Evolutionary conservation across 2,888 invertebrate species (phyloP), one percentile per base, ranked within the genome.

Genomic region (Diploptera punctata): DNA sequence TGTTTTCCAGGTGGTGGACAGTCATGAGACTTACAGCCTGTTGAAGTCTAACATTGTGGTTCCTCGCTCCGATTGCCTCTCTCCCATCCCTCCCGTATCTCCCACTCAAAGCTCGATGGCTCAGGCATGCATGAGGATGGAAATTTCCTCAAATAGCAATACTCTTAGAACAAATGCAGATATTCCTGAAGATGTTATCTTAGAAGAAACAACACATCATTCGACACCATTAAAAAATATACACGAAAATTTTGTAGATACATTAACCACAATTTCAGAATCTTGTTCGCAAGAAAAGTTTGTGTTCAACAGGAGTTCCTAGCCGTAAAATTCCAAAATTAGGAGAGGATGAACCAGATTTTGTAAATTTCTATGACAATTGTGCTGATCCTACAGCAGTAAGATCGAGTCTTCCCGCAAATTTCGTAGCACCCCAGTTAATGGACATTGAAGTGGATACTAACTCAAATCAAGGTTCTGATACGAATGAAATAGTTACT

Each of bases 1-100:
- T 62, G 86, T 87, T 89, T 89, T 87, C n/a, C 89, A 89, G 89
- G 89, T 89, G 82, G 87, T 88, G 88, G 89, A 89, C 85, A 87
- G 87, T 84, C 86, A 87, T 83, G 88, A 88, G 86, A 86, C 87
- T 85, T 89, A 86, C 87, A 86, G 86, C 84, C 85, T 86, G 85
- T 87, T 75, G 70, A 76, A 76, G 71, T 67, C 74, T 68, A 73
- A 75, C 68, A 49, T 74, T 70, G 33, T 62, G 62, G 67, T 54
- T 68, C 44, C 68, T 52, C 26, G 31, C 5, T 24, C 52, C 1
- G 52, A 52, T 9, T 24, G 21, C 52, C 21, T 52, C 7, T 47
- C 47, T n/a, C 47, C 47, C 7, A 47, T n/a, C 47, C 18, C 18
- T 47, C 47, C 18, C n/a, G n/a, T 4, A 10, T 47, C 47, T n/a